Evolutionary conservation across 1,140 invertebrate genomes (phyloP).

Genomic region (Araneus ventricosus): DNA sequence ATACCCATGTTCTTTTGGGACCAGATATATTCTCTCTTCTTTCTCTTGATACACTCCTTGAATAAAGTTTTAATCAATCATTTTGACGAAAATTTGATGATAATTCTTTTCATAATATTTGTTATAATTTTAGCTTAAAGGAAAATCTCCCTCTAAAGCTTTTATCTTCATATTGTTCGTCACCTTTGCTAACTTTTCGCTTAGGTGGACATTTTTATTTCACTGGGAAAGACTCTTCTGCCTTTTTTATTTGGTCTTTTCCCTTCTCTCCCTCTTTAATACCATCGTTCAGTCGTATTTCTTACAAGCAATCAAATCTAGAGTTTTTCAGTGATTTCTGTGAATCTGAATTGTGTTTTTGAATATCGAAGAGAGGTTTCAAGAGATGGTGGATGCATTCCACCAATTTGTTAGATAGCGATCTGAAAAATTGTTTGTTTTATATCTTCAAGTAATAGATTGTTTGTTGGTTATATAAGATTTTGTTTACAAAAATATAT

Average conservation of each 20-base stretch:
- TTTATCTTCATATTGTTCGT: not conserved
- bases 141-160: too few species aligned
- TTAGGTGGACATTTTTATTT: constrained; percentile 40
- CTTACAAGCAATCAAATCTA: constrained; percentile 22
- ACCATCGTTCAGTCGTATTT: not conserved
- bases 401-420: not conserved
- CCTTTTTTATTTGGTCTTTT: not conserved
- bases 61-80: too few species aligned
- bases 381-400: not conserved
- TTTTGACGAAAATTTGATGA: too few species aligned
- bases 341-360: not conserved
- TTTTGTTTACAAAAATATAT: too few species aligned
- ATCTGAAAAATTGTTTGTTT: not conserved
- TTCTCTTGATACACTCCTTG: too few species aligned
- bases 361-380: not conserved
- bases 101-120: too few species aligned
- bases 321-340: too few species aligned
- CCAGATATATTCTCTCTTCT: too few species aligned
- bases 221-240: not conserved
- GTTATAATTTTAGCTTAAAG: too few species aligned
- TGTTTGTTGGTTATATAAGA: not conserved
- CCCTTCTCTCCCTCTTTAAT: not conserved
- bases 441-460: not conserved
- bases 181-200: constrained; percentile 55
- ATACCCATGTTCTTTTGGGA: too few species aligned